Conservation (phyloP, 2,797 vertebrate species). For the Psittacula echo region DNA sequence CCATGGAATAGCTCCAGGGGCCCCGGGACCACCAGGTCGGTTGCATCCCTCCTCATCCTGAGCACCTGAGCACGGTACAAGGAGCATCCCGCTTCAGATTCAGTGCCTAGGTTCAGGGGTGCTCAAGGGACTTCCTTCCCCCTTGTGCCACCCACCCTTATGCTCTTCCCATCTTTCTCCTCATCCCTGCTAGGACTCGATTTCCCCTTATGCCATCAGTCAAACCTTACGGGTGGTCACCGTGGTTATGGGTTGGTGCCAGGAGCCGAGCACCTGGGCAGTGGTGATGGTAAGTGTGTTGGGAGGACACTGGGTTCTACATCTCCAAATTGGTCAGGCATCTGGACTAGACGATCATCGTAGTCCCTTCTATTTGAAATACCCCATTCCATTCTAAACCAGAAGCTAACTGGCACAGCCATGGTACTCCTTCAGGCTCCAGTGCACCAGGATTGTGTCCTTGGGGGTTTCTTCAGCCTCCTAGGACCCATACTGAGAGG, state of each 20-base stretch:
- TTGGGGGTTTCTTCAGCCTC: background rate
- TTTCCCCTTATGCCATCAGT: conserved; percentile 87
- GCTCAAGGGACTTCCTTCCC: background rate
- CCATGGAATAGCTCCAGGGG: conserved; percentile 79
- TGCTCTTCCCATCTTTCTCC: fast-evolving
- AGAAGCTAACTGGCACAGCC: background rate
- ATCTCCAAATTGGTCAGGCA: background rate
- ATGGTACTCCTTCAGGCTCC: background rate
- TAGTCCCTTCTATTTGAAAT: background rate
- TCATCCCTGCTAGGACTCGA: conserved; percentile 79
- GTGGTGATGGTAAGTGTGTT: conserved; percentile 82
- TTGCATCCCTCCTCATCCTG: background rate
- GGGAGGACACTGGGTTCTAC: fast-evolving
- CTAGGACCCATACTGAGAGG: background rate
- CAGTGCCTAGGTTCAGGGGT: background rate
- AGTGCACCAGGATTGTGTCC: background rate
- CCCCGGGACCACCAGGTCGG: conserved; percentile 41
- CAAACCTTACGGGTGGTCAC: conserved; percentile 84
- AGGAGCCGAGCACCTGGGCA: conserved; percentile 72
- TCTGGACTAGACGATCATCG: background rate
- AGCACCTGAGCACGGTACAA: fast-evolving
- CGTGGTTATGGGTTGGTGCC: conserved; percentile 83
- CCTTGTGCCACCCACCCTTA: background rate
- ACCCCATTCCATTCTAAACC: background rate
- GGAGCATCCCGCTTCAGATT: background rate